Conservation (phyloP, 92 coral and sea anemone genomes). For the Isaurus tuberculatus region DNA sequence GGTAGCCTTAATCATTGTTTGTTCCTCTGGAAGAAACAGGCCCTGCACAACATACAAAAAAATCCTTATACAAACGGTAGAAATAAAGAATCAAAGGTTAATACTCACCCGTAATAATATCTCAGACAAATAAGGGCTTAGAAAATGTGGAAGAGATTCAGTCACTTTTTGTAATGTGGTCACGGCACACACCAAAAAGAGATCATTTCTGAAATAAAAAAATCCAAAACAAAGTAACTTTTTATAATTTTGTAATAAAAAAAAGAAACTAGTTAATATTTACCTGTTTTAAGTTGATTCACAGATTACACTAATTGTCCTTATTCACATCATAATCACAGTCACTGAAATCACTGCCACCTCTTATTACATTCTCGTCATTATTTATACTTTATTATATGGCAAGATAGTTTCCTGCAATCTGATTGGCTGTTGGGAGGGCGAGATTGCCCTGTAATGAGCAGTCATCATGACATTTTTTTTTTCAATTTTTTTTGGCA, state of each 20-base stretch:
- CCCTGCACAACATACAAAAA: neutral
- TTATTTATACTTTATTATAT: no score
- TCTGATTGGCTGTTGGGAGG: no score
- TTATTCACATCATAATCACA: neutral
- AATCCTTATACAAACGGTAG: neutral
- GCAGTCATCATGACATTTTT: no score
- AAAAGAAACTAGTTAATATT: no score
- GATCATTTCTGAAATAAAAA: conserved; percentile 59
- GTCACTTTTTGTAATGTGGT: conserved; percentile 80
- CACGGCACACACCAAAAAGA: conserved; percentile 76
- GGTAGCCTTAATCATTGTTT: no score
- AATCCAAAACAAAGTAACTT: neutral
- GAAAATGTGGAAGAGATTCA: conserved; percentile 82
- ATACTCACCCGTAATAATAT: conserved; percentile 75
- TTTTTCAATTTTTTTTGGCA: no score
- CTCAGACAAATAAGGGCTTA: conserved; percentile 85
- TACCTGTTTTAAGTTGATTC: no score
- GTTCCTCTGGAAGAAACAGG: no score
- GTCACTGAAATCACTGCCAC: no score
- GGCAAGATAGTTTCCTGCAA: no score
- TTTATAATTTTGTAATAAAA: neutral
- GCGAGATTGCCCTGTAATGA: no score
- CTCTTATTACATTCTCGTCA: no score
- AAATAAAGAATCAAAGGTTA: neutral
- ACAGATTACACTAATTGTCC: neutral